Percentiles rank a stretch among this genome's conserved stretches.
phyloP scores from a whole-genome alignment of 2,888 invertebrate genomes.

The Ctena decussata region DNA sequence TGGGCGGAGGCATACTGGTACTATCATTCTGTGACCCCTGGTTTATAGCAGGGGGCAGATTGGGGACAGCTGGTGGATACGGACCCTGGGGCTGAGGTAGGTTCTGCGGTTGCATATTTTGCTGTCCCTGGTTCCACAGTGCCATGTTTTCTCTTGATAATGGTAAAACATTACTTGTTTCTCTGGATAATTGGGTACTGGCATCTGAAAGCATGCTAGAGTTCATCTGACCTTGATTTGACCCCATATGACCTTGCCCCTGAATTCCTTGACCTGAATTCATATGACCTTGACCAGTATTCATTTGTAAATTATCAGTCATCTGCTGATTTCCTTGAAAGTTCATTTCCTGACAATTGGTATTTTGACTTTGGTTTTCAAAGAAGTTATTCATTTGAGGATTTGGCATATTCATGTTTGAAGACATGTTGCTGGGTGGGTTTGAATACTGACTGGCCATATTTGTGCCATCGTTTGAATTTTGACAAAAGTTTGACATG shows the following conservation, averaged over 20 bases:
- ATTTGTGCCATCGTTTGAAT: conserved; percentile 58
- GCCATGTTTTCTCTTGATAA: conserved; percentile 59
- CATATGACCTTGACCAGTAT: conserved; percentile 58
- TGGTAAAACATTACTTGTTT: conserved; percentile 19
- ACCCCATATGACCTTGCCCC: conserved; percentile 10
- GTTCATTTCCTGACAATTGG: conserved; percentile 44
- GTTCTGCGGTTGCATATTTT: conserved; percentile 51
- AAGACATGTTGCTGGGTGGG: conserved; percentile 40
- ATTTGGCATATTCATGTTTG: conserved; percentile 27
- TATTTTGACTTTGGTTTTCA: conserved; percentile 39
- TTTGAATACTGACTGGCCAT: conserved; percentile 63
- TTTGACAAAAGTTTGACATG: conserved; percentile 53
- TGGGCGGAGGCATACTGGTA: conserved; percentile 52
- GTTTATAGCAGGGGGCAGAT: conserved; percentile 27
- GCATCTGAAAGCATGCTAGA: neutral
- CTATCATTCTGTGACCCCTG: conserved; percentile 11
- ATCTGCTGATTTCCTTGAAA: conserved; percentile 15
- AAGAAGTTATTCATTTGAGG: conserved; percentile 48
- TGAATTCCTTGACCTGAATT: too few relatives aligned
- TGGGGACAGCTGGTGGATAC: conserved; percentile 18
- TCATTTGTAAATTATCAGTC: conserved; percentile 62
- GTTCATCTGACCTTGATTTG: conserved; percentile 16
- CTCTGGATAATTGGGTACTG: conserved; percentile 1
- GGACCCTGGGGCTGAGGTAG: conserved; percentile 60
- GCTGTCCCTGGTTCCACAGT: conserved; percentile 62